Evolutionary conservation across 2,113 vertebrate species (phyloP), one percentile per base, ranked within the genome.

Genomic region (Notothenia coriiceps): DNA sequence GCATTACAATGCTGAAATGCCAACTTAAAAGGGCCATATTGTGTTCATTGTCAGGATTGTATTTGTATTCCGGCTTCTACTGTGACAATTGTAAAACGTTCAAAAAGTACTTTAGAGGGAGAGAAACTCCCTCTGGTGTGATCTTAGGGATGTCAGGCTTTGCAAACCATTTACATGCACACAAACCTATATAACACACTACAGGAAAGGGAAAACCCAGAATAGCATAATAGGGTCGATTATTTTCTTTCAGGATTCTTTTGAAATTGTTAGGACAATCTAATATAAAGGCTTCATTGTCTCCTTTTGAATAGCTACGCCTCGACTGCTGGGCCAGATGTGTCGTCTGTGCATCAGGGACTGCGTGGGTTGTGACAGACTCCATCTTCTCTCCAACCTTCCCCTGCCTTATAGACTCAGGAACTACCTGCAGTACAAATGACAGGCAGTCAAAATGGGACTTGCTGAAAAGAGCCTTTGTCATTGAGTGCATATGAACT

Each of bases 371-470:
- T 95, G 95, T 50, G 85, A 95, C 29, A 93, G 97, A 67, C 91
- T 99, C 22, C 96, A 96, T 70, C 96, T 98, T 14, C 91, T 99
- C 51, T 93, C 96, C 33, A 96, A 96, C 55, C 96, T 99, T 6
- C 97, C 97, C 69, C 75, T 99, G 81, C 98, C 98, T 61, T 96
- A 90, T 2, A 86, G 96, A 65, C 86, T 99, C 73, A 96, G 95
- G 91, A 95, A 92, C 82, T 99, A 96, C 95, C 92, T 99, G 76
- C 97, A 96, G 86, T 97, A 98, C 75, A 94, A 96, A 94, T 98
- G 96, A 96, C 63, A 20, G 7, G 17, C 17, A 12, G 51, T 64
- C 54, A 62, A 0, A 65, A 43, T 2, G 52, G 66, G 82, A 89
- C 75, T 46, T 66, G 15, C 8, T 74, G 62, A 59, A 76, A 74